These are phyloP conservation scores for Dicyrtomina minuta DNA, from an alignment of 2,888 invertebrate genomes.

Conservation along the genomic window DNA sequence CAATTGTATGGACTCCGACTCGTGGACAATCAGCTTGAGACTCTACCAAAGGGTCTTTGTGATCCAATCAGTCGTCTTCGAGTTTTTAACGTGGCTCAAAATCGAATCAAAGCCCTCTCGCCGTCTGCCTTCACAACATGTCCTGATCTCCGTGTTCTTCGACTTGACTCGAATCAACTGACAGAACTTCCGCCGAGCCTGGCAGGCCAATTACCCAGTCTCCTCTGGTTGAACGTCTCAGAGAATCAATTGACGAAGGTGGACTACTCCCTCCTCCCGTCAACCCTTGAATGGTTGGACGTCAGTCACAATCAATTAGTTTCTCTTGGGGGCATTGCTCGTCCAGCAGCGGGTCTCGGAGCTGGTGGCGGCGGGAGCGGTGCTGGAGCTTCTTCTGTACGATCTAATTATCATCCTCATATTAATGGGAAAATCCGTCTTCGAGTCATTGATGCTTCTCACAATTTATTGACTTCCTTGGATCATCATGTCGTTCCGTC, in stretches of 20 bases:
- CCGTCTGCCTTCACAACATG: constrained; percentile 75
- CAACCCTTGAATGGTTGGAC: constrained; percentile 75
- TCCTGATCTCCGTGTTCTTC: constrained; percentile 71
- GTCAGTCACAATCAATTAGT: constrained; percentile 75
- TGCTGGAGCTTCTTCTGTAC: too few relatives aligned
- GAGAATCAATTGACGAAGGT: constrained; percentile 76
- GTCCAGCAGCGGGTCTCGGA: constrained; percentile 42
- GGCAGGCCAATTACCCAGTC: constrained; percentile 60
- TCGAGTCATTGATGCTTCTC: constrained; percentile 54
- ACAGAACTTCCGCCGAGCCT: constrained; percentile 62
- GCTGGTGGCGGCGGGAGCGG: not conserved
- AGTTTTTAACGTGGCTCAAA: constrained; percentile 77
- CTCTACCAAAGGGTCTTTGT: constrained; percentile 74
- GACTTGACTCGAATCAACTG: constrained; percentile 75
- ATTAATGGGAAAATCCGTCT: constrained; percentile 5
- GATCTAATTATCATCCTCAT: too few relatives aligned
- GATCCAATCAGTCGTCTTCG: constrained; percentile 70
- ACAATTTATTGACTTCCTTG: constrained; percentile 54
- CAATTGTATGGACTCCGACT: constrained; percentile 74
- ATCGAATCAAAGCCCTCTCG: constrained; percentile 74
- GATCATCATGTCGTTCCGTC: constrained; percentile 56
- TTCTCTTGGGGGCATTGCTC: constrained; percentile 49
- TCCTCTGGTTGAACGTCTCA: constrained; percentile 79
- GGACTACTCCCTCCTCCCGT: constrained; percentile 76
- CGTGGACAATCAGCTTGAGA: constrained; percentile 76